These are phyloP conservation scores for Stigmatopora argus DNA, from an alignment of 2,113 vertebrate species.

Conservation along the genomic window DNA sequence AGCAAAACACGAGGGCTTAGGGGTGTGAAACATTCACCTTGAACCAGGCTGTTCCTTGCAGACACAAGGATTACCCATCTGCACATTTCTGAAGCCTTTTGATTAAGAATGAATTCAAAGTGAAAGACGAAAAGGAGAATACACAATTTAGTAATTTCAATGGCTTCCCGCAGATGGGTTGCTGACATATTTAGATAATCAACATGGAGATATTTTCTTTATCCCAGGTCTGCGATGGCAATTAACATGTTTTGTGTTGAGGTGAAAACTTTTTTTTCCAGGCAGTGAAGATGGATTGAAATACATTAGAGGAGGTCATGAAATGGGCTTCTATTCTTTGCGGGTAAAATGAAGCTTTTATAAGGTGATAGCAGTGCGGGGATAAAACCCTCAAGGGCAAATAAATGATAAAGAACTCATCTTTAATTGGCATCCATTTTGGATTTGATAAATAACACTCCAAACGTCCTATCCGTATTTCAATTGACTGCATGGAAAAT, in stretches of 20 bases:
- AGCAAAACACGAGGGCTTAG: constrained; percentile 61
- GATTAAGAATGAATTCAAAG: constrained; percentile 74
- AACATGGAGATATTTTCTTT: constrained; percentile 76
- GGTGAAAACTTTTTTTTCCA: constrained; percentile 78
- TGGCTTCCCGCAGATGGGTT: constrained; percentile 74
- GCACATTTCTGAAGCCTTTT: constrained; percentile 78
- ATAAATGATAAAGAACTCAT: constrained; percentile 70
- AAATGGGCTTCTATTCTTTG: constrained; percentile 70
- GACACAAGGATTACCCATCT: constrained; percentile 77
- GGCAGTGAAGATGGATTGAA: constrained; percentile 68
- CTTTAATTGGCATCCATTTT: constrained; percentile 72
- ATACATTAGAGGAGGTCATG: constrained; percentile 72
- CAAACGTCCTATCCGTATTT: constrained; percentile 59
- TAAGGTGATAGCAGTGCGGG: constrained; percentile 71
- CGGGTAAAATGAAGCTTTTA: constrained; percentile 73
- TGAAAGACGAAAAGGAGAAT: constrained; percentile 72
- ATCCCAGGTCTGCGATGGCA: constrained; percentile 66
- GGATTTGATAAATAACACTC: constrained; percentile 59
- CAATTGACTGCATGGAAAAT: constrained; percentile 55
- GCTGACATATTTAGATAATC: constrained; percentile 77
- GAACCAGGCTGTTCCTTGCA: constrained; percentile 71
- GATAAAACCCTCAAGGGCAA: constrained; percentile 71
- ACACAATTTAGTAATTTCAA: constrained; percentile 74
- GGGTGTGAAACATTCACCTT: constrained; percentile 74
- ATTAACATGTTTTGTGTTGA: constrained; percentile 76